Percentiles rank a stretch among this genome's conserved stretches.
These are phyloP conservation scores for Alethe castanea DNA, from an alignment of 2,113 vertebrate genomes.

Conservation along the genomic window DNA sequence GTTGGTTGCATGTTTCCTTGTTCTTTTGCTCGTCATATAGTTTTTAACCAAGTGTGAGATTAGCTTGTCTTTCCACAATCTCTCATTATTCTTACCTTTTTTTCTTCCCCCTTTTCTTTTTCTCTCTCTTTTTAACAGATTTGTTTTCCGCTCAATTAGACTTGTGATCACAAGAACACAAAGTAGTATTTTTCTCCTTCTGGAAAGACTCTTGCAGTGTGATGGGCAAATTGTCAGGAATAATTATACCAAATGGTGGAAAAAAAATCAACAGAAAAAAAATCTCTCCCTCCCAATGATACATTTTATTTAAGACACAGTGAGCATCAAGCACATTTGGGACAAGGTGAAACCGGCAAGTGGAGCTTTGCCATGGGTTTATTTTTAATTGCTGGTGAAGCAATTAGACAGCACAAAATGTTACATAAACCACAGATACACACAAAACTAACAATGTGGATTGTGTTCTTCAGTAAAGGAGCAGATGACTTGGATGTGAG, in stretches of 20 bases:
- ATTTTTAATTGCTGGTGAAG: conserved; percentile 75
- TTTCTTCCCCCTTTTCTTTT: neutral
- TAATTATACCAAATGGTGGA: conserved; percentile 75
- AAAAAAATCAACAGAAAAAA: conserved; percentile 50
- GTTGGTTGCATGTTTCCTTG: conserved; percentile 15
- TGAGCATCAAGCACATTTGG: conserved; percentile 39
- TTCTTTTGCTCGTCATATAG: conserved; percentile 34
- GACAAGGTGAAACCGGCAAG: conserved; percentile 72
- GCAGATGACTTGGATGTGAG: conserved; percentile 37
- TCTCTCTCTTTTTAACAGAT: conserved; percentile 69
- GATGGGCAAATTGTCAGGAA: conserved; percentile 81
- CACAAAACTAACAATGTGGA: conserved; percentile 18
- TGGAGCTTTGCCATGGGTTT: conserved; percentile 70
- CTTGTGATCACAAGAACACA: conserved; percentile 77
- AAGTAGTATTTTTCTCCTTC: conserved; percentile 79
- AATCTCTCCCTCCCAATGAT: conserved; percentile 62
- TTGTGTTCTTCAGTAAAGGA: conserved; percentile 23
- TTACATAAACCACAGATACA: conserved; percentile 5
- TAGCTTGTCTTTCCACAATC: conserved; percentile 41
- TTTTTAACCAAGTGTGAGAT: conserved; percentile 55
- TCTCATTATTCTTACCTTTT: neutral
- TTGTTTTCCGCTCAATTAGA: conserved; percentile 80
- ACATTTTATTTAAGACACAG: conserved; percentile 67
- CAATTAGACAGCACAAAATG: conserved; percentile 72
- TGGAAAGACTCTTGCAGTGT: conserved; percentile 69